Conservation (phyloP, 2,113 vertebrate genomes). For the Ciconia stormi region DNA sequence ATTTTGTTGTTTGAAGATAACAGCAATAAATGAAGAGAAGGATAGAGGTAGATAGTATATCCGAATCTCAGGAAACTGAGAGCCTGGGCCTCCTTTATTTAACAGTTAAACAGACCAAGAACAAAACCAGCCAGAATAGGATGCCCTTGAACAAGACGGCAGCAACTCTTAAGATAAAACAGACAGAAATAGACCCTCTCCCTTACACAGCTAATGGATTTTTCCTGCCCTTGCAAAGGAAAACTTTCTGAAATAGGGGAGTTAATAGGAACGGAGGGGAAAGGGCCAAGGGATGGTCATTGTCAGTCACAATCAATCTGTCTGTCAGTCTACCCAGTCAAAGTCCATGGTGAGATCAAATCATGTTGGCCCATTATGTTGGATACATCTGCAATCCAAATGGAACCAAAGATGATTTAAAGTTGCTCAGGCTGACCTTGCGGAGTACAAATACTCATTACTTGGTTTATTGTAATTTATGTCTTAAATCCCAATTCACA, state of each 20-base stretch:
- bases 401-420: not conserved
- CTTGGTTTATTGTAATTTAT: not conserved
- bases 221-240: not conserved
- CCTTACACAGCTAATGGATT: not conserved
- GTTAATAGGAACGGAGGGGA: not conserved
- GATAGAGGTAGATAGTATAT: not conserved
- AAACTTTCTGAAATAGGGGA: not conserved
- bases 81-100: not conserved
- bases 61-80: not conserved
- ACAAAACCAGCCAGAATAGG: not conserved
- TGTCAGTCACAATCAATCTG: not conserved
- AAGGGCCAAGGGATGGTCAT: not conserved
- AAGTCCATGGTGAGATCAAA: not conserved
- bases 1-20: not conserved
- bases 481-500: not conserved
- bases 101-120: not conserved
- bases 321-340: not conserved
- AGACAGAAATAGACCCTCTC: not conserved
- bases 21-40: not conserved
- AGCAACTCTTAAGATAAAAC: not conserved
- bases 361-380: not conserved
- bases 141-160: not conserved
- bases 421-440: not conserved
- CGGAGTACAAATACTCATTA: accelerated
- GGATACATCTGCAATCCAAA: not conserved